Conservation (phyloP, 2,113 vertebrate genomes). For the Pelobates fuscus region DNA sequence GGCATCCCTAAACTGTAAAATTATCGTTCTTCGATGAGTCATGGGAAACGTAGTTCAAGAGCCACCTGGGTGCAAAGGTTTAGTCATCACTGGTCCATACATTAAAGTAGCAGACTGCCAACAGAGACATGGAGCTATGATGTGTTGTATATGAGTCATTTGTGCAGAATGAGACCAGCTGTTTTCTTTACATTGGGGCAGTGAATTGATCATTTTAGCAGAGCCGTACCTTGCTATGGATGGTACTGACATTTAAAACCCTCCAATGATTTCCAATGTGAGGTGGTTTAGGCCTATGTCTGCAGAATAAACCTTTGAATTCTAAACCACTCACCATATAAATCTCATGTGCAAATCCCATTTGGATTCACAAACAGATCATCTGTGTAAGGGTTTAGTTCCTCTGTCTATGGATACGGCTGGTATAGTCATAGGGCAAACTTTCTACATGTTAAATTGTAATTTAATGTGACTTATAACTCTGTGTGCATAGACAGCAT, state of each 20-base stretch:
- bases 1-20: too few species aligned
- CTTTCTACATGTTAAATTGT: too few species aligned
- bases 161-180: too few species aligned
- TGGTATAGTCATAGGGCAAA: background rate
- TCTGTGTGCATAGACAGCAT: too few species aligned
- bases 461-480: too few species aligned
- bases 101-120: too few species aligned
- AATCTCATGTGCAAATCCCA: background rate
- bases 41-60: too few species aligned
- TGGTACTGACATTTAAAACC: slow-evolving; percentile 2
- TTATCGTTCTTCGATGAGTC: too few species aligned
- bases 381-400: background rate
- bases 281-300: slow-evolving; percentile 14
- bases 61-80: too few species aligned
- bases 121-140: too few species aligned
- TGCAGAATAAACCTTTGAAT: background rate
- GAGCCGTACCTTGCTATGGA: background rate
- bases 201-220: slow-evolving; percentile 17
- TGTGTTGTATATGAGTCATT: too few species aligned
- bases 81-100: too few species aligned
- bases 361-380: slow-evolving; percentile 7
- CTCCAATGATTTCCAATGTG: slow-evolving; percentile 25
- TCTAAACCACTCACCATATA: background rate
- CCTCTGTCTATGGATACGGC: background rate
- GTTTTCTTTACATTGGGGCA: background rate